phyloP scores from a whole-genome alignment of 2,797 vertebrate species.

The Pteropus rufus region DNA sequence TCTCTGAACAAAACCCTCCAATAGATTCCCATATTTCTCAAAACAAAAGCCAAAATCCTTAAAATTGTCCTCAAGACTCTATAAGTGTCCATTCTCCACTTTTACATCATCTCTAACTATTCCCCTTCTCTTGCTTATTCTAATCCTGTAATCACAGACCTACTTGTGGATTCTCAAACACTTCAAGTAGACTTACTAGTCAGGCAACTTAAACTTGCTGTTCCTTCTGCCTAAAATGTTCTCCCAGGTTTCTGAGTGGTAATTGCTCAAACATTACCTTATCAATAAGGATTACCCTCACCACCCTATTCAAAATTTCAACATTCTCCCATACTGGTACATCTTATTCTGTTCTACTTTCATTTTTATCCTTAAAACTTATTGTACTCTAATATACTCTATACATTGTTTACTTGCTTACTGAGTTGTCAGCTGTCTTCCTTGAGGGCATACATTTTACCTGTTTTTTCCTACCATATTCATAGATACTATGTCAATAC shows the following conservation, averaged over 20 bases:
- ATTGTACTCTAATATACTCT: background rate
- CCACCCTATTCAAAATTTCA: background rate
- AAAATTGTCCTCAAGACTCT: background rate
- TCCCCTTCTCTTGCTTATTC: background rate
- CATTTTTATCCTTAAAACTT: background rate
- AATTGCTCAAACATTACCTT: background rate
- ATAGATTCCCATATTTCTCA: background rate
- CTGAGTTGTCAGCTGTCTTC: background rate
- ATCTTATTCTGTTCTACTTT: background rate
- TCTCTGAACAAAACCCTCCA: background rate
- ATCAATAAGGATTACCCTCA: background rate
- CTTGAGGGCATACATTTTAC: background rate
- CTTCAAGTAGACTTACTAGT: background rate
- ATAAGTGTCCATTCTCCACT: background rate
- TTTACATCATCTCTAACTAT: background rate
- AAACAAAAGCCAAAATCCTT: background rate
- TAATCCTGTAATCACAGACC: background rate
- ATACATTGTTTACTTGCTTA: background rate
- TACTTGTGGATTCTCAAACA: background rate
- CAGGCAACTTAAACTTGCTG: background rate
- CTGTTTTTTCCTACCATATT: background rate
- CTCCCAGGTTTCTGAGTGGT: background rate
- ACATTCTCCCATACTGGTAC: background rate
- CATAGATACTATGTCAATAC: background rate
- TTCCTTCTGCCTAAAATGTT: background rate